phyloP scores from a whole-genome alignment of 1,140 invertebrate genomes.

The Drosophila ficusphila region DNA sequence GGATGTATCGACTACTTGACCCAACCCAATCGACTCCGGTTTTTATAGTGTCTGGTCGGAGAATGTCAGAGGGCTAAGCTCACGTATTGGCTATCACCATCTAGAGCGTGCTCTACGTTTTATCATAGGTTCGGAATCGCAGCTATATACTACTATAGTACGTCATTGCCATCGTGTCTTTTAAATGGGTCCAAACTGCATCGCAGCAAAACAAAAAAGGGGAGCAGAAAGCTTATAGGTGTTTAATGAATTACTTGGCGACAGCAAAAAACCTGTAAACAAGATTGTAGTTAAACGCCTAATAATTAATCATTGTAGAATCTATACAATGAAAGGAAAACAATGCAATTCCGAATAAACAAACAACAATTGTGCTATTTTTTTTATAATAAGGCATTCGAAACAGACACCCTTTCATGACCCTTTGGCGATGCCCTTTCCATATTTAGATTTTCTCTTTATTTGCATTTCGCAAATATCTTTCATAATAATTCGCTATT shows the following conservation, averaged over 20 bases:
- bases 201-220: no score
- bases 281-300: no score
- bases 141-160: background rate
- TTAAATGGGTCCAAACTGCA: background rate
- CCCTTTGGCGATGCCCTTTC: background rate
- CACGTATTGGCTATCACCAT: constrained; percentile 29
- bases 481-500: constrained; percentile 43
- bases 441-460: constrained; percentile 2
- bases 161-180: constrained; percentile 5
- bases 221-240: no score
- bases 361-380: no score
- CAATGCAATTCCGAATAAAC: no score
- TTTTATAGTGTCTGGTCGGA: constrained; percentile 16
- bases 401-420: background rate
- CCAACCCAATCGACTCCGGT: background rate
- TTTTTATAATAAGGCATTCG: no score
- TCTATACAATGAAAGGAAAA: no score
- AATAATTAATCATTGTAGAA: no score
- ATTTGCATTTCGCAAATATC: constrained; percentile 12
- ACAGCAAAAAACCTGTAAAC: no score
- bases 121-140: constrained; percentile 9
- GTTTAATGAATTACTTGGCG: no score
- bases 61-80: background rate
- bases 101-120: constrained; percentile 32
- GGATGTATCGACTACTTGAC: constrained; percentile 45